Evolutionary conservation across 2,797 vertebrate genomes (phyloP).

Genomic region (Lepilemur ruficaudatus): DNA sequence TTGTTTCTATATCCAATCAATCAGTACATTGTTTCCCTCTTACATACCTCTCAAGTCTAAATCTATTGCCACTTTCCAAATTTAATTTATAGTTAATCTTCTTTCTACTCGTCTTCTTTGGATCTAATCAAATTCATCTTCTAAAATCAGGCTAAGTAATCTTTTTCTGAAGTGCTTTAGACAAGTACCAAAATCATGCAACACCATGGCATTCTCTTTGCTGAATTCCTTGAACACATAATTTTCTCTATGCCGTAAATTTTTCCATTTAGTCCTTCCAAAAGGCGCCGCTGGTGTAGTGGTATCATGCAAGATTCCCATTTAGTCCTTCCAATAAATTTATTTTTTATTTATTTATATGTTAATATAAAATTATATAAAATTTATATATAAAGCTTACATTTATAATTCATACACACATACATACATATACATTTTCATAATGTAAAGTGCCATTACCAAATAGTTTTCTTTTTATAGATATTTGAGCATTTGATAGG

Average conservation of each 20-base stretch:
- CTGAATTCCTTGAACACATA: background rate
- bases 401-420: background rate
- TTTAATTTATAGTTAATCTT: background rate
- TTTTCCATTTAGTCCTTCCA: background rate
- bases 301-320: slow-evolving; percentile 99
- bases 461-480: background rate
- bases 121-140: background rate
- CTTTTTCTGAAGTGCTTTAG: background rate
- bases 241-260: background rate
- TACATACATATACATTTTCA: background rate
- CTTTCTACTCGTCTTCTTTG: background rate
- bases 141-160: background rate
- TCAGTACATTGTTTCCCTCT: background rate
- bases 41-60: background rate
- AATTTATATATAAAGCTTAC: background rate
- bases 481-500: background rate
- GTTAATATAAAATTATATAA: background rate
- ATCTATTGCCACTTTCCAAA: background rate
- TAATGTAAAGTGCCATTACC: background rate
- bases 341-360: background rate
- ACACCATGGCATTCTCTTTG: background rate
- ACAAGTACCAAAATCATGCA: background rate
- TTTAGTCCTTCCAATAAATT: slow-evolving; percentile 75
- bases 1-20: background rate
- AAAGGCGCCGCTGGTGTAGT: slow-evolving; percentile 95